phyloP scores from a whole-genome alignment of 2,797 vertebrate genomes.

The Sebastolobus alascanus region DNA sequence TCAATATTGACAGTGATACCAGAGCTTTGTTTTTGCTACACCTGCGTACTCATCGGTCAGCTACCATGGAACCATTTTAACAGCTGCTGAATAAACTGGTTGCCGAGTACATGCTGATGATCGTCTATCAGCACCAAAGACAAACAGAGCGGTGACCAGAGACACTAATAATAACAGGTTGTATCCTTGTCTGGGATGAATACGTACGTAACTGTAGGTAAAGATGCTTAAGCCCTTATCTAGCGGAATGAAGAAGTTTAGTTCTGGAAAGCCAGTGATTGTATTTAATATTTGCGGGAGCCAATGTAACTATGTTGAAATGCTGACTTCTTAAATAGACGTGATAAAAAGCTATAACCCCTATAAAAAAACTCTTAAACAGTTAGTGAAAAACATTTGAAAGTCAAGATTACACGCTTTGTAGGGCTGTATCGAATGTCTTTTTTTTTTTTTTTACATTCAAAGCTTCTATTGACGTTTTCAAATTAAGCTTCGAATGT shows the following conservation, averaged over 20 bases:
- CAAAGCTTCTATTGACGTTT: too few relatives aligned
- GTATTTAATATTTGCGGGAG: background rate
- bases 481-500: too few relatives aligned
- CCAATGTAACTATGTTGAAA: background rate
- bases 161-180: slow-evolving; percentile 13
- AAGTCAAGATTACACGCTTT: background rate
- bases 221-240: background rate
- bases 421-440: too few relatives aligned
- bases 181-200: background rate
- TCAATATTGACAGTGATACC: slow-evolving; percentile 69
- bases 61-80: slow-evolving; percentile 10
- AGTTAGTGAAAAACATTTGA: background rate
- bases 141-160: slow-evolving; percentile 47
- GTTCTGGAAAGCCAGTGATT: too few relatives aligned
- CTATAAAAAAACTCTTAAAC: background rate
- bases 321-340: background rate
- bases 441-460: too few relatives aligned
- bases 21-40: slow-evolving; percentile 48
- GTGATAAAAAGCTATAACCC: background rate
- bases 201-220: background rate
- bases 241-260: background rate
- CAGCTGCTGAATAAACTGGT: slow-evolving; percentile 38
- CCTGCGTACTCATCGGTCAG: slow-evolving; percentile 10
- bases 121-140: slow-evolving; percentile 27
- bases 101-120: background rate